A percentile compares a stretch with the other conserved stretches of the same genome.
Evolutionary conservation across 2,797 vertebrate genomes (phyloP).

Genomic region (Spatula clypeata): DNA sequence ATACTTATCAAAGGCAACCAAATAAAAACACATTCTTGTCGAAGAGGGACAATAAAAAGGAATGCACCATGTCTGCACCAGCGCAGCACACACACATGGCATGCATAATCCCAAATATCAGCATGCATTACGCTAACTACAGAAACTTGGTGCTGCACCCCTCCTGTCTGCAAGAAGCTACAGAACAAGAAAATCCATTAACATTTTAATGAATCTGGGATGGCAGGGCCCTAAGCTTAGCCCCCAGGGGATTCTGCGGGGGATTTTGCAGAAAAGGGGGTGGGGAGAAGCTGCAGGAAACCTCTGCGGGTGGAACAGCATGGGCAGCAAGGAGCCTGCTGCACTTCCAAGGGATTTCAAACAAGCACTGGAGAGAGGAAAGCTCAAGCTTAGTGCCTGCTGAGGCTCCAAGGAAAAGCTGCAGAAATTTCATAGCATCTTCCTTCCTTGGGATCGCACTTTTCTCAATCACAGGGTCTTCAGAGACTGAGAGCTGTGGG

Average conservation of each 20-base stretch:
- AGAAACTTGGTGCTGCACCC: not conserved
- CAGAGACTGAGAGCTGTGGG: not conserved
- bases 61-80: not conserved
- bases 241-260: not conserved
- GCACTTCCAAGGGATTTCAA: not conserved
- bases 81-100: not conserved
- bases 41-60: not conserved
- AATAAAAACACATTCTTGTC: not conserved
- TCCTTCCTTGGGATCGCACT: not conserved
- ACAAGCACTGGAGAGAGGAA: not conserved
- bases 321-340: not conserved
- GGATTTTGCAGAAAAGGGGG: not conserved
- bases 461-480: not conserved
- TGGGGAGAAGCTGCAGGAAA: not conserved
- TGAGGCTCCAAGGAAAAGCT: fast-evolving
- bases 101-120: not conserved
- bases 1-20: not conserved
- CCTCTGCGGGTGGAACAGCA: not conserved
- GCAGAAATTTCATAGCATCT: not conserved
- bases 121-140: not conserved
- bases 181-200: slow-evolving; percentile 57
- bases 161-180: slow-evolving; percentile 54
- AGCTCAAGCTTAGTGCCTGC: not conserved
- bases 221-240: not conserved
- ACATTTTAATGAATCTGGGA: slow-evolving; percentile 33